phyloP scores from a whole-genome alignment of 2,797 vertebrate species.

The Anabacerthia variegaticeps region DNA sequence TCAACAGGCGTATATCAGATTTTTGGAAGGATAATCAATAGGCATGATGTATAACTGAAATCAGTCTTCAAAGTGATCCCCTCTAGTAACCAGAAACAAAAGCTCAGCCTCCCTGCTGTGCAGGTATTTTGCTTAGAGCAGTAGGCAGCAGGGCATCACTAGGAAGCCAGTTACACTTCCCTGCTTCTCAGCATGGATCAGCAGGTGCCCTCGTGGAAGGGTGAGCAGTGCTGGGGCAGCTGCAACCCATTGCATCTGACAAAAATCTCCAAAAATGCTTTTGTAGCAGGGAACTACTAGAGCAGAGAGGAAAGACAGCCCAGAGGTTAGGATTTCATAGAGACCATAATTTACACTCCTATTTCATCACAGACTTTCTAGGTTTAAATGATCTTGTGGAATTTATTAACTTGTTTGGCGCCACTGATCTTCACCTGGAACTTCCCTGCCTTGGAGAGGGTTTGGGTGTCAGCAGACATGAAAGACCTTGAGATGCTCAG shows the following conservation, averaged over 20 bases:
- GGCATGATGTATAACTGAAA: conserved; percentile 58
- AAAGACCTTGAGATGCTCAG: neutral
- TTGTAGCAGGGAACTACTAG: neutral
- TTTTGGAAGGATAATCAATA: conserved; percentile 71
- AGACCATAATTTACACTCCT: neutral
- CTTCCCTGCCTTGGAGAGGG: neutral
- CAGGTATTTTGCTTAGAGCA: conserved; percentile 61
- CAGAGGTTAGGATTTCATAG: neutral
- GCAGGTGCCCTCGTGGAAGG: neutral
- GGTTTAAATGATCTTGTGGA: neutral
- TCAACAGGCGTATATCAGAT: conserved; percentile 59
- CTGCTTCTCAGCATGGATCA: conserved; percentile 24
- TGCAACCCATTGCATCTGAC: neutral
- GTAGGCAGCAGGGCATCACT: conserved; percentile 7
- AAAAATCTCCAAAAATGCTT: conserved; percentile 8
- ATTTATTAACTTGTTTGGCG: neutral
- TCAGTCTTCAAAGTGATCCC: conserved; percentile 65
- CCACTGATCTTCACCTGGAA: neutral
- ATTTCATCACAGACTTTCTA: neutral
- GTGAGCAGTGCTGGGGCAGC: neutral
- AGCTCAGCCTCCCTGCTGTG: conserved; percentile 38
- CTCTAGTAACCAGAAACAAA: conserved; percentile 64
- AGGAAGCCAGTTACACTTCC: conserved; percentile 54
- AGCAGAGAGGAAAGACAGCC: neutral
- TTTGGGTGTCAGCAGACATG: neutral